Base-by-base conservation (phyloP, 2,797 vertebrate genomes). In the Diceros bicornis region DNA sequence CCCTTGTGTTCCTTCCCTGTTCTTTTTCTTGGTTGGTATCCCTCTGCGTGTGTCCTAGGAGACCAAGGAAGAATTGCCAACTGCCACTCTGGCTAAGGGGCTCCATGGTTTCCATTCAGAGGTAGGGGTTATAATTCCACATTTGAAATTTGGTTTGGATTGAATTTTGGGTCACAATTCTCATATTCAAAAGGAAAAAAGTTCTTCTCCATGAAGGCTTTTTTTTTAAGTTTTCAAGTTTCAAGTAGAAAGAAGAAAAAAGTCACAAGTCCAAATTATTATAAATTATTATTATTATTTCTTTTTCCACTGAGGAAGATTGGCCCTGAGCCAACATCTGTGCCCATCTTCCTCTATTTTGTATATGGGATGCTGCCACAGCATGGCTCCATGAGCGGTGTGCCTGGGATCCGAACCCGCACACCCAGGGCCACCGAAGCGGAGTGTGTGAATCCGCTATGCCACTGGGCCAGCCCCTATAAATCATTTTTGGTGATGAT, bases 1-100 rank as follows among this genome's bases (percentile, higher is more conserved):
- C 77, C 81, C 55, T 95, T 13, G 0, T 95, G 59, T 75, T 94
- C 94, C 78, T 92, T 72, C 90, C 94, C 79, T n/a, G 25, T 91
- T 98, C 97, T 98, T 98, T 98, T 98, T 97, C 97, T 98, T 98
- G 97, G 97, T 97, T 95, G 78, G 77, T 91, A 68, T 97, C 83
- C 96, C 79, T 47, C 92, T 44, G 89, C 17, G 2, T 96, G 95
- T 94, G 94, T 96, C 96, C 85, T 97, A 95, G 92, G 95, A 96
- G 93, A 97, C 41, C 41, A 55, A 61, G 69, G 79, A 44, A 82
- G 66, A 89, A 47, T 90, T 97, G 97, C 97, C 98, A 98, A 94
- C 66, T 97, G 97, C 97, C 97, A 97, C 78, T 96, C 78, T 97
- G 98, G 97, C 96, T 96, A 64, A 96, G 93, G 96, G 93, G 85